Conservation (phyloP, 2,888 invertebrate species). For the Luperina nickerlii region DNA sequence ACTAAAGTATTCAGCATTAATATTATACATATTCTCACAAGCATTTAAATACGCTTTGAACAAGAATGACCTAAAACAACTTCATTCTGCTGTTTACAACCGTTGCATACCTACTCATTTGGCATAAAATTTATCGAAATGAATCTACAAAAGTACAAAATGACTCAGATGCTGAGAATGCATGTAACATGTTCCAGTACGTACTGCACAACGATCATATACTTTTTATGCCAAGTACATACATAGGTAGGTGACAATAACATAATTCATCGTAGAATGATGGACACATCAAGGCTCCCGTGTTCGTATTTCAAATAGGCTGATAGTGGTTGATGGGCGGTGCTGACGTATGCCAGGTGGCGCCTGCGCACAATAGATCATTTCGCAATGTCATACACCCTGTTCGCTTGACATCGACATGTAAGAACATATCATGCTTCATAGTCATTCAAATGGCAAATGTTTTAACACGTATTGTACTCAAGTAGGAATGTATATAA, state of each 20-base stretch:
- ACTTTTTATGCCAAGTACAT: slow-evolving; percentile 24
- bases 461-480: slow-evolving; percentile 65
- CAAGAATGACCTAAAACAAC: slow-evolving; percentile 52
- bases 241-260: slow-evolving; percentile 68
- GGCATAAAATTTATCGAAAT: slow-evolving; percentile 40
- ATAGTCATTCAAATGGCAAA: slow-evolving; percentile 69
- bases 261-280: slow-evolving; percentile 75
- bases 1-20: neutral
- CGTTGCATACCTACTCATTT: slow-evolving; percentile 13
- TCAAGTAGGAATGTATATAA: slow-evolving; percentile 27
- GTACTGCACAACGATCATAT: slow-evolving; percentile 7
- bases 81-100: slow-evolving; percentile 41
- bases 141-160: slow-evolving; percentile 32
- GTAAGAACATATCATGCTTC: slow-evolving; percentile 60
- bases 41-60: slow-evolving; percentile 30
- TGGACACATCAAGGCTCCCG: slow-evolving; percentile 82
- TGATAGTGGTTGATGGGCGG: slow-evolving; percentile 54
- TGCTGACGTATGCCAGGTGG: slow-evolving; percentile 55
- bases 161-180: slow-evolving; percentile 66
- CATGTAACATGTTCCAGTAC: slow-evolving; percentile 16
- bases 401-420: slow-evolving; percentile 73
- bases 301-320: slow-evolving; percentile 58
- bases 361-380: slow-evolving; percentile 73
- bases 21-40: slow-evolving; percentile 35
- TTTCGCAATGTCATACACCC: slow-evolving; percentile 75